Base-by-base conservation (phyloP, 2,797 vertebrate species). In the Masticophis lateralis region DNA sequence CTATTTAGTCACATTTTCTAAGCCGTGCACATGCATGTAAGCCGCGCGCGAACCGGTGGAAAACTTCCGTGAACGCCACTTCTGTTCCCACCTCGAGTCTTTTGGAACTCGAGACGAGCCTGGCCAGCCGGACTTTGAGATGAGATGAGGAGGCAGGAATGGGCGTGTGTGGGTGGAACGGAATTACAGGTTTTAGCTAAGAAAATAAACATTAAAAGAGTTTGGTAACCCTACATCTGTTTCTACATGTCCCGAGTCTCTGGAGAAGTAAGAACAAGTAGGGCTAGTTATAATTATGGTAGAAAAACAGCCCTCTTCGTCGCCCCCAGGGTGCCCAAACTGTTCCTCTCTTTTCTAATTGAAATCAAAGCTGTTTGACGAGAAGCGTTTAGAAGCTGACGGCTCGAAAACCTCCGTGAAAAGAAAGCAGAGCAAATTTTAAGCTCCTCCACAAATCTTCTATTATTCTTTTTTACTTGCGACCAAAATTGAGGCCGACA, bases 401-500 rank as follows among this genome's bases (percentile, higher is more conserved):
- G 6, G 16, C n/a, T 37, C 6, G 2, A n/a, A 69, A 69, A 69
- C n/a, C 63, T 69, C n/a, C n/a, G 14, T 69, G 66, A 32, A 69
- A 69, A 69, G n/a, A 32, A 16, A 32, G 18, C 69, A 79, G 18
- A 4, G 69, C 8, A 8, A 9, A 79, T 79, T 9, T 79, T 16
- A 57, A 57, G 16, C 56, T 57, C 14, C 18, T 18, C 16, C 56
- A 18, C 56, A 3, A 10, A 27, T 61, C 8, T 61, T 61, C 27
- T 25, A 8, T 22, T 60, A 8, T 61, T 51, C 8, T 51, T 51
- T 51, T 51, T 51, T 51, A 27, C 60, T 61, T 61, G 10, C 60
- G 60, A 10, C 25, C 25, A 10, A 9, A 27, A 0, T 1, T 27
- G 60, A 27, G 60, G 9, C 60, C 0, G 9, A 25, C 0, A 10